Base-by-base conservation (phyloP, 2,888 invertebrate genomes). In the Tridacna gigas region DNA sequence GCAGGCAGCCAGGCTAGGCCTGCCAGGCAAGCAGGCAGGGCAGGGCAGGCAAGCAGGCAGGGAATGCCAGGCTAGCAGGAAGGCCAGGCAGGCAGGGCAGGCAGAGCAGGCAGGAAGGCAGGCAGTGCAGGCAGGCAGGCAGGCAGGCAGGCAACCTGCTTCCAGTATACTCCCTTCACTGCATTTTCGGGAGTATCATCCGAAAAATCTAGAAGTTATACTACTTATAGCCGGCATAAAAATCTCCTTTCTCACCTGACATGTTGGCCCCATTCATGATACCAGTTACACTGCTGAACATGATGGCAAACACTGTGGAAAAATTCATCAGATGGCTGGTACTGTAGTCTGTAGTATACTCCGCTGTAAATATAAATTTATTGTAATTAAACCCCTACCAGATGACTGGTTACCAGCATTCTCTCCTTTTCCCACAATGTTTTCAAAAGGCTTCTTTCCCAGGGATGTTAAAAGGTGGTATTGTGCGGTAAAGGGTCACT, bases 251-350 rank as follows among this genome's bases (percentile, higher is more conserved):
- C 56, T 56, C 86, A 95, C 95, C 96, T 67, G 96, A 99, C 99
- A 99, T 99, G 95, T 99, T 99, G 48, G 99, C 99, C 0, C 99
- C 99, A 65, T 99, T 99, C 98, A 99, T 99, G 88, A 99, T 99
- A 1, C 99, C 99, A 0, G 99, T 99, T 2, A 99, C 99, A 22
- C 99, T 99, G 28, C 98, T 98, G 95, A 99, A 99, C 48, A 99
- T 95, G 15, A 99, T 99, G 66, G 99, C 99, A 95, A 99, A 99
- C 20, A 99, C 99, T 0, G 97, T 97, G 0, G 99, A 97, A 95
- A 99, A 99, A 93, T 97, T 97, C 77, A 97, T 97, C 90, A 95
- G 91, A 5, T 90, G 90, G 9, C 89, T 90, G 0, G 95, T 95
- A 51, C 96, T 95, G 94, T 99, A 99, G 89, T 96, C 96, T 95